These are phyloP conservation scores for Mormyrops boulengeri DNA, from an alignment of 2,797 vertebrate species.

Conservation along the genomic window DNA sequence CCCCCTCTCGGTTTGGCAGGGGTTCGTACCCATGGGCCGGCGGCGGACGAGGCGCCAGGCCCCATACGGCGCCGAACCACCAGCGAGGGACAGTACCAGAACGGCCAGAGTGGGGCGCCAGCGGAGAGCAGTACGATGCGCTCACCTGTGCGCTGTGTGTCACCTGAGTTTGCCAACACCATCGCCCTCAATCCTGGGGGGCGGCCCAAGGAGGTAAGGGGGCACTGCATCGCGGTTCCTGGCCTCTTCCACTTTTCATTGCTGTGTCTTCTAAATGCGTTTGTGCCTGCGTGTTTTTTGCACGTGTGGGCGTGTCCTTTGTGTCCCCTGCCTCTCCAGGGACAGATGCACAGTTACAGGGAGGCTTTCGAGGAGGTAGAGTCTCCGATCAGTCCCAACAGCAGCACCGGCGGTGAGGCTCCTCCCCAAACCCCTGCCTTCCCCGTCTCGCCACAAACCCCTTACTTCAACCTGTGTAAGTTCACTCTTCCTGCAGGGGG, in stretches of 20 bases:
- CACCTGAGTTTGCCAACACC: constrained; percentile 87
- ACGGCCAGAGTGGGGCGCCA: constrained; percentile 58
- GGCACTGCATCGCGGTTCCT: background rate
- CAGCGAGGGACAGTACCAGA: constrained; percentile 77
- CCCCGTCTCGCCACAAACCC: constrained; percentile 71
- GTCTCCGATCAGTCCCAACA: constrained; percentile 62
- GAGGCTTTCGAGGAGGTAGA: constrained; percentile 96
- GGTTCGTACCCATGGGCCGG: constrained; percentile 66
- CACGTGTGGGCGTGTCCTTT: constrained; percentile 1
- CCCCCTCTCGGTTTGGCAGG: constrained; percentile 55
- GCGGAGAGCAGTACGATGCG: constrained; percentile 68
- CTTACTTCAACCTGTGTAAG: constrained; percentile 78
- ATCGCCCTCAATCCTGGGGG: constrained; percentile 93
- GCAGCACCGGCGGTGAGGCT: constrained; percentile 80
- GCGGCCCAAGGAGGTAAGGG: constrained; percentile 86
- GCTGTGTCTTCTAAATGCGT: background rate
- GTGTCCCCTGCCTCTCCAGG: constrained; percentile 55
- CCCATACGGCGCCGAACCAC: constrained; percentile 59
- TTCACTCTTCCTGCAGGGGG: constrained; percentile 52
- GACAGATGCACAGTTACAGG: constrained; percentile 95
- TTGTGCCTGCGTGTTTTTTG: background rate
- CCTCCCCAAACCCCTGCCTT: constrained; percentile 75
- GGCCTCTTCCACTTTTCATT: background rate
- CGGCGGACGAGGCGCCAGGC: constrained; percentile 56
- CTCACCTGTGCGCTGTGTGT: constrained; percentile 84